These are phyloP conservation scores for Plectropomus leopardus DNA, from an alignment of 2,113 vertebrate genomes.

Conservation along the genomic window DNA sequence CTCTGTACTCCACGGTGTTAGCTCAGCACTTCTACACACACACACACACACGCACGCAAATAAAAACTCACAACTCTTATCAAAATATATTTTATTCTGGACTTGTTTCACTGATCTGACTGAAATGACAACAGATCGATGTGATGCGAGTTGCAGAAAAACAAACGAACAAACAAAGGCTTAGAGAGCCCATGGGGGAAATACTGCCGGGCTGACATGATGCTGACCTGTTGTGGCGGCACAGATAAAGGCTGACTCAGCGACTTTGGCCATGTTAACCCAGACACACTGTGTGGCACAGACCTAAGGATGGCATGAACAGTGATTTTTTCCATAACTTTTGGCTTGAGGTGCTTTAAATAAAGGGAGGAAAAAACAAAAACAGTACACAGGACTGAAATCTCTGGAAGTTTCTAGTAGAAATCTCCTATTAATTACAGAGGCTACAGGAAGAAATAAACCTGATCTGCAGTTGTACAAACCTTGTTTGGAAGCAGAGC, in stretches of 20 bases:
- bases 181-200: constrained; percentile 29
- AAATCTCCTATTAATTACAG: constrained; percentile 13
- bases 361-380: constrained; percentile 5
- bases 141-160: constrained; percentile 93
- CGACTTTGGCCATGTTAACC: background rate
- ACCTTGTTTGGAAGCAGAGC: constrained; percentile 1
- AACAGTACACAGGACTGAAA: constrained; percentile 13
- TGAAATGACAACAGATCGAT: constrained; percentile 98
- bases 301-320: constrained; percentile 6
- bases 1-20: background rate
- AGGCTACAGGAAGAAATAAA: background rate
- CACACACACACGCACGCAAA: constrained; percentile 39
- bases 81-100: constrained; percentile 99
- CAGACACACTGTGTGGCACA: constrained; percentile 11
- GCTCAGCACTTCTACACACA: constrained; percentile 1
- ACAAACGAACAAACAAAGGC: constrained; percentile 83
- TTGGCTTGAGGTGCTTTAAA: constrained; percentile 43
- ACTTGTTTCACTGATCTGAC: constrained; percentile 94
- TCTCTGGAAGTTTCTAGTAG: background rate
- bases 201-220: constrained; percentile 77
- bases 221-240: constrained; percentile 72
- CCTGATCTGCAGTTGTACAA: constrained; percentile 1
- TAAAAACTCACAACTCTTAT: constrained; percentile 88
- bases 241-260: constrained; percentile 42
- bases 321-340: background rate